Percentiles rank a stretch among this genome's conserved stretches.
These are phyloP conservation scores for Dryobota labecula DNA, from an alignment of 2,888 invertebrate species.

Conservation along the genomic window DNA sequence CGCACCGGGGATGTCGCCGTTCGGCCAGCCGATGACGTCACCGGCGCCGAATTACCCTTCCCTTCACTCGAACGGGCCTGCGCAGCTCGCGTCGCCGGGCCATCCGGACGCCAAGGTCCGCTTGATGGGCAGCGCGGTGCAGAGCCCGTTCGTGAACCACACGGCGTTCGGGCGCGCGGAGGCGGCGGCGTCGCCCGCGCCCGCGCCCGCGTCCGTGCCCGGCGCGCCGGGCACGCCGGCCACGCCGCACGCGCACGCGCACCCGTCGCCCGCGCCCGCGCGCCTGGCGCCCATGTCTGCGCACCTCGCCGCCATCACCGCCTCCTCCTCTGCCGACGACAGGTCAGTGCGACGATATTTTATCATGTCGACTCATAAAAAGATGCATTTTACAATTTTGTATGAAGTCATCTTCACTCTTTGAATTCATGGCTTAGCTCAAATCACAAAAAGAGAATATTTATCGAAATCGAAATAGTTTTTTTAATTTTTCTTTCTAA, in stretches of 20 bases:
- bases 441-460: not conserved
- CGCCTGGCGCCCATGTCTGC: slow-evolving; percentile 68
- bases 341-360: slow-evolving; percentile 48
- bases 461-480: too few species aligned
- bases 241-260: slow-evolving; percentile 78
- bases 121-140: slow-evolving; percentile 81
- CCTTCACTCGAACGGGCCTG: slow-evolving; percentile 92
- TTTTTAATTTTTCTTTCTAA: too few species aligned
- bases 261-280: slow-evolving; percentile 77
- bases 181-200: slow-evolving; percentile 82
- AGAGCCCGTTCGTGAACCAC: slow-evolving; percentile 90
- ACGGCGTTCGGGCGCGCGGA: slow-evolving; percentile 71
- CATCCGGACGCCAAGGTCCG: slow-evolving; percentile 89
- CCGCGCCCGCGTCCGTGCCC: slow-evolving; percentile 77
- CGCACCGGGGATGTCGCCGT: slow-evolving; percentile 94
- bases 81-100: slow-evolving; percentile 87
- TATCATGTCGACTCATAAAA: too few species aligned
- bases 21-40: slow-evolving; percentile 92
- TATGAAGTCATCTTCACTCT: not conserved
- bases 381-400: not conserved
- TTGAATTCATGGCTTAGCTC: not conserved
- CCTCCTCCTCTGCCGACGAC: slow-evolving; percentile 58
- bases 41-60: slow-evolving; percentile 90
- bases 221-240: slow-evolving; percentile 72
- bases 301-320: slow-evolving; percentile 79